Evolutionary conservation across 2,797 vertebrate species (phyloP).

Genomic region (Anabas testudineus): DNA sequence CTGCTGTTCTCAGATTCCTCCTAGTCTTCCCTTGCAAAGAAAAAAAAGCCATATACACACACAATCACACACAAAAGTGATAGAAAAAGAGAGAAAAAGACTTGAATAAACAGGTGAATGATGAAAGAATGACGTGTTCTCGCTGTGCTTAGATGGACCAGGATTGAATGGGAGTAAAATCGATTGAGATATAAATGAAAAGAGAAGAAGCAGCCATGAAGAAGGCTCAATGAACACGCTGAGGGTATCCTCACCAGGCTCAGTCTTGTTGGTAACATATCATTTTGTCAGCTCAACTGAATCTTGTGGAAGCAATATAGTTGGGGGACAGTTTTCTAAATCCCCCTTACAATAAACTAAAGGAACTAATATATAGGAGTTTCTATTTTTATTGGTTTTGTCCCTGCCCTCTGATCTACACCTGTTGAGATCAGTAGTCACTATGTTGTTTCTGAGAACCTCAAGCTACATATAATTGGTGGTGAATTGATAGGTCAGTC

Average conservation of each 20-base stretch:
- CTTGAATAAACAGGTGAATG: constrained; percentile 46
- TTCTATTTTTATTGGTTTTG: not conserved
- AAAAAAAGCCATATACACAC: not conserved
- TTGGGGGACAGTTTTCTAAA: not conserved
- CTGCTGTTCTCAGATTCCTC: constrained; percentile 57
- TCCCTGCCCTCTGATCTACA: constrained; percentile 4
- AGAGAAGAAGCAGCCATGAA: constrained; percentile 24
- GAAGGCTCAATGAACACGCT: constrained; percentile 21
- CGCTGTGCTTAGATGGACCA: constrained; percentile 30
- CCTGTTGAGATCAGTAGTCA: not conserved
- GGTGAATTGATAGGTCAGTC: not conserved
- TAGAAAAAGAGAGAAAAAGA: constrained; percentile 12
- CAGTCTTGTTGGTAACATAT: constrained; percentile 28
- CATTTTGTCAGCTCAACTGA: constrained; percentile 26
- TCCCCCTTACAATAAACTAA: not conserved
- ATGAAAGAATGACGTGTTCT: constrained; percentile 13
- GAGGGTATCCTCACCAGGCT: too few species aligned
- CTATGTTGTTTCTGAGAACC: too few species aligned
- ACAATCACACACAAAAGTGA: not conserved
- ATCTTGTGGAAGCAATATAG: constrained; percentile 10
- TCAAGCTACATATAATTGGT: too few species aligned
- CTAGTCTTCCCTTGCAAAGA: constrained; percentile 44
- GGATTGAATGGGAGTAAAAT: constrained; percentile 38
- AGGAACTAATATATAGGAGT: not conserved
- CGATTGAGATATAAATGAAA: constrained; percentile 34